phyloP scores from a whole-genome alignment of 2,113 vertebrate species.

The Paradoxurus hermaphroditus region DNA sequence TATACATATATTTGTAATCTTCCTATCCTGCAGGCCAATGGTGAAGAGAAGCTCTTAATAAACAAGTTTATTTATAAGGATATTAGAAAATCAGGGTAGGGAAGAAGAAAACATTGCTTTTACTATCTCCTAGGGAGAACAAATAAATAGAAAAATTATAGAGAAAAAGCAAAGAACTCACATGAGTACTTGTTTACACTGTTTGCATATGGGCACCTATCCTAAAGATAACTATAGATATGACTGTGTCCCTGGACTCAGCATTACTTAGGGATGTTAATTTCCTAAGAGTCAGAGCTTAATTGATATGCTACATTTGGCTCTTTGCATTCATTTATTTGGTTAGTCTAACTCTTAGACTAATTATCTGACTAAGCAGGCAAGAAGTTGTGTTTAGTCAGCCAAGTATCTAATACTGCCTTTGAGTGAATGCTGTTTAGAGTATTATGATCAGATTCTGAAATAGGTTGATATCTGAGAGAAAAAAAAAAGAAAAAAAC shows the following conservation, averaged over 20 bases:
- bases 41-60: not conserved
- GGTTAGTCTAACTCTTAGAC: not conserved
- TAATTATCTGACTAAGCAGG: not conserved
- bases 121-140: not conserved
- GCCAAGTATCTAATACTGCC: not conserved
- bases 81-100: not conserved
- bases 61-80: not conserved
- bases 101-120: not conserved
- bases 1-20: not conserved
- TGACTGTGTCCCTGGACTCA: not conserved
- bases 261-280: not conserved
- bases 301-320: not conserved
- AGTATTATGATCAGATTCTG: not conserved
- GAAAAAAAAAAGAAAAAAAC: no score
- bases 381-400: not conserved
- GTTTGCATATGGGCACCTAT: not conserved
- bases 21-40: not conserved
- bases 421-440: not conserved
- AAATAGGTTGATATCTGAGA: not conserved
- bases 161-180: not conserved
- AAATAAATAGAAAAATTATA: not conserved
- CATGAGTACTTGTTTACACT: not conserved
- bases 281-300: not conserved
- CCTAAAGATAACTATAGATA: not conserved
- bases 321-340: not conserved